Evolutionary conservation across 2,797 vertebrate genomes (phyloP).

Genomic region (Helostoma temminkii): DNA sequence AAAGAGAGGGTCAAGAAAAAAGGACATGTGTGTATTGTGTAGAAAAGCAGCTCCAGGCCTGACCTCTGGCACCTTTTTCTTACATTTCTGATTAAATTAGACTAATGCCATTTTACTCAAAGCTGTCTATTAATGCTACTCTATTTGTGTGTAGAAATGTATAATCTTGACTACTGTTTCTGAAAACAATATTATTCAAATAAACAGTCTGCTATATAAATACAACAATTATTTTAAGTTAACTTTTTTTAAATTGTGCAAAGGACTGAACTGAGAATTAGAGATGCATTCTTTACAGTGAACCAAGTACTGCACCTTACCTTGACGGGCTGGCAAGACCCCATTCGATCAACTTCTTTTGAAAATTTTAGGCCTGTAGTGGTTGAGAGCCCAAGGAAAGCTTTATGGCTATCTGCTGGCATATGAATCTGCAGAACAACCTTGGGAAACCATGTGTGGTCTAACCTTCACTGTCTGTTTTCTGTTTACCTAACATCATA

Average conservation of each 20-base stretch:
- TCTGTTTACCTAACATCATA: slow-evolving; percentile 47
- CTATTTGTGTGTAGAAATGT: slow-evolving; percentile 36
- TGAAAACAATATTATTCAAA: too few relatives aligned
- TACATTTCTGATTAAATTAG: slow-evolving; percentile 29
- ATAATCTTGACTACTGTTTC: slow-evolving; percentile 18
- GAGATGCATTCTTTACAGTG: slow-evolving; percentile 76
- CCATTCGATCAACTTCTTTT: slow-evolving; percentile 74
- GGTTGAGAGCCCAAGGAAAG: slow-evolving; percentile 49
- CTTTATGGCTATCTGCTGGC: slow-evolving; percentile 56
- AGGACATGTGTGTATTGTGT: slow-evolving; percentile 78
- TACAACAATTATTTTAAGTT: slow-evolving; percentile 9
- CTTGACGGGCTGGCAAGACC: slow-evolving; percentile 70
- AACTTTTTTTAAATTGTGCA: slow-evolving; percentile 58
- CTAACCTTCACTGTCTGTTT: slow-evolving; percentile 69
- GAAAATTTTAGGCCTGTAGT: slow-evolving; percentile 69
- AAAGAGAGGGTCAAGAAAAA: slow-evolving; percentile 85
- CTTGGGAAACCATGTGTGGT: slow-evolving; percentile 71
- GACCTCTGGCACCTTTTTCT: slow-evolving; percentile 48
- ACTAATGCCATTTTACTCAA: slow-evolving; percentile 43
- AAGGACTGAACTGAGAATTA: slow-evolving; percentile 69
- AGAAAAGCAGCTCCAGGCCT: slow-evolving; percentile 72
- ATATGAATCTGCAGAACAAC: slow-evolving; percentile 70
- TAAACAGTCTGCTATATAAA: slow-evolving; percentile 14
- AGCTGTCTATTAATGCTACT: slow-evolving; percentile 15
- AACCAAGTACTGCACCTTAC: slow-evolving; percentile 76